These are phyloP conservation scores for Neosilurus hyrtlii DNA, from an alignment of 2,797 vertebrate genomes.

Conservation along the genomic window DNA sequence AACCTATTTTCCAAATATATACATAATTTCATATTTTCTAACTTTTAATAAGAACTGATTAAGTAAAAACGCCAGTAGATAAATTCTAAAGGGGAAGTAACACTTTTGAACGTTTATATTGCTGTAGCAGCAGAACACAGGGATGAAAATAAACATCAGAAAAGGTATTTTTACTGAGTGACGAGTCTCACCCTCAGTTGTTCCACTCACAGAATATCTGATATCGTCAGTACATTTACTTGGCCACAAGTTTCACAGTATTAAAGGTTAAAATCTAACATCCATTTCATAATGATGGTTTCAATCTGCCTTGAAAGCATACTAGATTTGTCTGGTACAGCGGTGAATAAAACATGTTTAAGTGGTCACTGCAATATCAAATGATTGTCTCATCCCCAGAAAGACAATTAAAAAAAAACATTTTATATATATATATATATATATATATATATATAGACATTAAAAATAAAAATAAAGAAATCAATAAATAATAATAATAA, in stretches of 20 bases:
- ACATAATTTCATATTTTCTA: neutral
- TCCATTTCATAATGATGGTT: neutral
- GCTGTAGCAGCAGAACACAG: neutral
- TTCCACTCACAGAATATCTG: slow-evolving; percentile 7
- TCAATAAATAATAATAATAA: no score
- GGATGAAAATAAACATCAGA: slow-evolving; percentile 9
- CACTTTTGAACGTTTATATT: neutral
- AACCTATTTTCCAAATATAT: neutral
- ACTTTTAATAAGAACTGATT: neutral
- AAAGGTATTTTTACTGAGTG: slow-evolving; percentile 21
- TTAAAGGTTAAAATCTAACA: slow-evolving; percentile 1
- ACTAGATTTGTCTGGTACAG: neutral
- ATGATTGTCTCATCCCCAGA: neutral
- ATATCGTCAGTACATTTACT: neutral
- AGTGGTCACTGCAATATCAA: neutral
- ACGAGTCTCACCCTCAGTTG: slow-evolving; percentile 12
- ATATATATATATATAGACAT: no score
- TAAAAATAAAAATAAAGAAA: no score
- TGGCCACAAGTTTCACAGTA: slow-evolving; percentile 13
- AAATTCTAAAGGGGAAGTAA: neutral
- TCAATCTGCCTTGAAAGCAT: neutral
- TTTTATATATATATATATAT: no score
- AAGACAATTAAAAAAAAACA: no score
- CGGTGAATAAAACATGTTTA: neutral
- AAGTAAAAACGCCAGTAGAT: neutral